A percentile compares a stretch with the other conserved stretches of the same genome.
phyloP scores from a whole-genome alignment of 2,797 vertebrate genomes.

The Synanceia verrucosa region DNA sequence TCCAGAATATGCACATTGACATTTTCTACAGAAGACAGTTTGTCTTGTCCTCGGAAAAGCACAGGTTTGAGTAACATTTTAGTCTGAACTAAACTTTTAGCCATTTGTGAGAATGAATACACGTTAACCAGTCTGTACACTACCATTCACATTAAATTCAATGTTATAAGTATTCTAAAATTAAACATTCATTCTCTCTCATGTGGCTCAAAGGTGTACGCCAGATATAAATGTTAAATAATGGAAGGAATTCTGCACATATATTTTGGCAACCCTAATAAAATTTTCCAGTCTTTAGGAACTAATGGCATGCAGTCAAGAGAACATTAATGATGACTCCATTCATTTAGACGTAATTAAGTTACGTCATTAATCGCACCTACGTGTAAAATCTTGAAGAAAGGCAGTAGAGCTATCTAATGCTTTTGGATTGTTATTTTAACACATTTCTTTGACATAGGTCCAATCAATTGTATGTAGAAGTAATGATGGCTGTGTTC shows the following conservation, averaged over 20 bases:
- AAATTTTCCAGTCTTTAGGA: no score
- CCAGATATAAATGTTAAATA: no score
- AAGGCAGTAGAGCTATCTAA: not conserved
- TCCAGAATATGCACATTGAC: not conserved
- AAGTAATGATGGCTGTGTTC: not conserved
- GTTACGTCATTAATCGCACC: not conserved
- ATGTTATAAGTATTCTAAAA: no score
- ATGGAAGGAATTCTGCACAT: no score
- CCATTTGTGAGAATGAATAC: no score
- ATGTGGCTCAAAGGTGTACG: no score
- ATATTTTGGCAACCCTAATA: no score
- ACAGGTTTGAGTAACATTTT: not conserved
- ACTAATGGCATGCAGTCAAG: not conserved
- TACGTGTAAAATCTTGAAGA: not conserved
- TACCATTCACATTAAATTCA: no score
- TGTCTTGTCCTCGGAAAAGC: not conserved
- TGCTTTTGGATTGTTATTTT: not conserved
- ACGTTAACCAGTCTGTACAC: no score
- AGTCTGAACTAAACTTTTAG: not conserved
- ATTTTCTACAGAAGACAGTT: not conserved
- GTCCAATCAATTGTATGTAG: not conserved
- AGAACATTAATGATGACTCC: not conserved
- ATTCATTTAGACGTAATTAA: not conserved
- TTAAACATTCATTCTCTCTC: no score
- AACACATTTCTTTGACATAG: not conserved